Evolutionary conservation across 2,888 invertebrate species (phyloP).

Genomic region (Julus scanicus): DNA sequence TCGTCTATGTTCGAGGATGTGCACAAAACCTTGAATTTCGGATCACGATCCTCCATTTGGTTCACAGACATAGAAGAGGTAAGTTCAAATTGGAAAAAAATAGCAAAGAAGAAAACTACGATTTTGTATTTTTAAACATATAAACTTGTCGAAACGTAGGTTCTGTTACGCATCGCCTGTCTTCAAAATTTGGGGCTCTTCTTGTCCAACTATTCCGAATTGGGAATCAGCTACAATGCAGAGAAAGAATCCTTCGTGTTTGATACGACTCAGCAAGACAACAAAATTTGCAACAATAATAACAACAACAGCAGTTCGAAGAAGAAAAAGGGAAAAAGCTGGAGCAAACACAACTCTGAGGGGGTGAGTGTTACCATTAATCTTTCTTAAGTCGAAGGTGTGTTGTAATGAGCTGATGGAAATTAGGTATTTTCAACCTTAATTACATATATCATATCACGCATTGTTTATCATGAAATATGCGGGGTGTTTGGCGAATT

Average conservation of each 20-base stretch:
- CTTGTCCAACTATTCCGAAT: slow-evolving; percentile 44
- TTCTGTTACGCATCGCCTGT: slow-evolving; percentile 51
- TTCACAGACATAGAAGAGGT: slow-evolving; percentile 52
- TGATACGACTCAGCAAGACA: background rate
- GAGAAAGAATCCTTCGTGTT: slow-evolving; percentile 12
- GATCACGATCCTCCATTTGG: slow-evolving; percentile 34
- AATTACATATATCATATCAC: no score
- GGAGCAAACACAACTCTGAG: slow-evolving; percentile 47
- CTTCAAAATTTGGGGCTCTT: slow-evolving; percentile 47
- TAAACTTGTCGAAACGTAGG: background rate
- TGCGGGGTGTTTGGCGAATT: no score
- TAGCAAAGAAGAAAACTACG: no score
- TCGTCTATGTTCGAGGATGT: slow-evolving; percentile 51
- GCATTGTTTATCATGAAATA: no score
- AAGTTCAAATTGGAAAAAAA: background rate
- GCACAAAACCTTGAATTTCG: slow-evolving; percentile 32
- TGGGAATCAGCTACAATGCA: slow-evolving; percentile 16
- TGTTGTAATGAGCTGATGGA: no score
- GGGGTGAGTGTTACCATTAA: slow-evolving; percentile 25
- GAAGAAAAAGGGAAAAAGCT: slow-evolving; percentile 48
- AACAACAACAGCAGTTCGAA: background rate
- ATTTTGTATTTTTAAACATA: no score
- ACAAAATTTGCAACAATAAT: background rate
- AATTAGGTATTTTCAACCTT: no score
- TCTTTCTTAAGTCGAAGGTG: background rate